Evolutionary conservation across 2,797 vertebrate genomes (phyloP).

Genomic region (Lagodon rhomboides): DNA sequence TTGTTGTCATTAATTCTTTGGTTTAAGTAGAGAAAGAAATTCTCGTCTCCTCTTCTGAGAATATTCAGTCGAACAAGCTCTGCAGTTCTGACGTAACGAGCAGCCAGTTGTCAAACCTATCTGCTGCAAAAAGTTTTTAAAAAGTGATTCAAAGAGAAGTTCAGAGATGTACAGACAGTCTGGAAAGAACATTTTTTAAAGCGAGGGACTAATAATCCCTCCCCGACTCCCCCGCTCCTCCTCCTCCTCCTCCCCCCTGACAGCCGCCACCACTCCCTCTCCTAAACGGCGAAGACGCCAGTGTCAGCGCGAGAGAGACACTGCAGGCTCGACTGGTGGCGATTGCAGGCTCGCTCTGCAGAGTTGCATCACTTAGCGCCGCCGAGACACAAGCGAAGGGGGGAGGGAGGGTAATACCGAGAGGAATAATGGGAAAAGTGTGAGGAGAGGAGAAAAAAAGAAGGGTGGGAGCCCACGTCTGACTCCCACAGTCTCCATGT

Average conservation of each 20-base stretch:
- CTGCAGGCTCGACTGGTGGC: constrained; percentile 64
- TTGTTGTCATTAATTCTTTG: not conserved
- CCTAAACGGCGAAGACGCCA: constrained; percentile 73
- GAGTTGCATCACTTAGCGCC: constrained; percentile 78
- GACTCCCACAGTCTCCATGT: constrained; percentile 58
- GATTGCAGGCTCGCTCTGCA: constrained; percentile 71
- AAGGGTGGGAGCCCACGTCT: constrained; percentile 62
- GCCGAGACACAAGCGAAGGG: constrained; percentile 45
- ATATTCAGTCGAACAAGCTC: not conserved
- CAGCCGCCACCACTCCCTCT: constrained; percentile 64
- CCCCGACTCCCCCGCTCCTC: constrained; percentile 28
- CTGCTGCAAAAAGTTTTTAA: not conserved
- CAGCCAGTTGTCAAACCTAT: not conserved
- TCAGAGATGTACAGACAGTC: constrained; percentile 10
- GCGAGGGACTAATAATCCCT: constrained; percentile 35
- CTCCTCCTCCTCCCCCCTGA: constrained; percentile 28
- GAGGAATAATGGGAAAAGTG: constrained; percentile 67
- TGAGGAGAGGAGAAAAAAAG: constrained; percentile 57
- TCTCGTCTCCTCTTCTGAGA: not conserved
- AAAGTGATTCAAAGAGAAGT: constrained; percentile 1
- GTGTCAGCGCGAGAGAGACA: constrained; percentile 65
- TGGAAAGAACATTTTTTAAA: constrained; percentile 17
- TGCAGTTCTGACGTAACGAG: not conserved
- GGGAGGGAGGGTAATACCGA: constrained; percentile 42
- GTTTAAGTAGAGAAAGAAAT: not conserved